phyloP scores from a whole-genome alignment of 2,113 vertebrate genomes.

The Pantherophis guttatus region DNA sequence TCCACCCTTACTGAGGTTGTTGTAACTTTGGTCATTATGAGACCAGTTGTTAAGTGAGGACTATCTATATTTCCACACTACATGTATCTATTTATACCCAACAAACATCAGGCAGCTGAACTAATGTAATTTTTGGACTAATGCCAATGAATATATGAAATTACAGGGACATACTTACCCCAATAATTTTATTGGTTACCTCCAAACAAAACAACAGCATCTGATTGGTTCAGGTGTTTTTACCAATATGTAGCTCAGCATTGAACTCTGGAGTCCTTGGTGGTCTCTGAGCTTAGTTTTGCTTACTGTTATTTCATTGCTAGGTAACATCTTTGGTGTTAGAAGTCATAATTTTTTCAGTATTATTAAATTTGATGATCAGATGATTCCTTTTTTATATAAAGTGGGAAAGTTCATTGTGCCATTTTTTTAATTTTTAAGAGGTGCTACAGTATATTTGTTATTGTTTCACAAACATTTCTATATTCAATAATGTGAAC shows the following conservation, averaged over 20 bases:
- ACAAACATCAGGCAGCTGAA: neutral
- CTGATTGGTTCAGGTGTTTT: neutral
- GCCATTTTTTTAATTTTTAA: neutral
- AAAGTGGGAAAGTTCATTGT: neutral
- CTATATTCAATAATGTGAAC: conserved; percentile 44
- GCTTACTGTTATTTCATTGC: neutral
- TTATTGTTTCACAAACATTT: neutral
- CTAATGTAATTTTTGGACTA: neutral
- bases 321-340: neutral
- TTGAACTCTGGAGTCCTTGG: neutral
- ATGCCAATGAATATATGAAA: neutral
- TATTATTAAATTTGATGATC: neutral
- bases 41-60: neutral
- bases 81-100: neutral
- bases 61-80: neutral
- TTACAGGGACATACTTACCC: neutral
- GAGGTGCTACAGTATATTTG: neutral
- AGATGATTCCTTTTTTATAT: neutral
- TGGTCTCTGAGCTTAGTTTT: neutral
- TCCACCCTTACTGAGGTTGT: neutral
- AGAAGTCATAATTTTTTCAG: neutral
- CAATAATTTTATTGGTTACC: neutral
- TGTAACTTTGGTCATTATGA: neutral
- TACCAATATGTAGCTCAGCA: neutral
- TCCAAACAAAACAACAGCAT: neutral